Evolutionary conservation across 2,888 invertebrate species (phyloP).

Genomic region (Callosobruchus maculatus): DNA sequence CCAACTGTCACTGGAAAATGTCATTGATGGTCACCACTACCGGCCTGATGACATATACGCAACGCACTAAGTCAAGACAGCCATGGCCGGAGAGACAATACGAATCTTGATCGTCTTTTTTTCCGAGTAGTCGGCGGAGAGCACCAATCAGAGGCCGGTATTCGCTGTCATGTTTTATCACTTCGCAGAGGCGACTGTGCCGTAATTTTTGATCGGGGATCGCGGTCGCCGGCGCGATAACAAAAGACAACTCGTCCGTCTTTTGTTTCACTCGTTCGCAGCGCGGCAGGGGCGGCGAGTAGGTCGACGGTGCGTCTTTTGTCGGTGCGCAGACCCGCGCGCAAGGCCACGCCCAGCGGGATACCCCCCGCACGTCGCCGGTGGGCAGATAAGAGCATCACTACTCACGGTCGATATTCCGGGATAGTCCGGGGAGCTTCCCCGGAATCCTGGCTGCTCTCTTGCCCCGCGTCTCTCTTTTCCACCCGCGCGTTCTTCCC

Average conservation of each 20-base stretch:
- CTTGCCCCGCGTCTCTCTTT: not conserved
- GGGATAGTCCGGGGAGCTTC: conserved; percentile 37
- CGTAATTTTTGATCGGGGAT: conserved; percentile 45
- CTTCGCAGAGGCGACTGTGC: conserved; percentile 47
- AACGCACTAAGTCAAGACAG: conserved; percentile 30
- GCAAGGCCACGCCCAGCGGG: conserved; percentile 36
- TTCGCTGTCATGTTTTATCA: conserved; percentile 51
- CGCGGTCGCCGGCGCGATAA: conserved; percentile 36
- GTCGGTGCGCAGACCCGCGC: conserved; percentile 39
- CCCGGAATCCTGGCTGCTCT: conserved; percentile 32
- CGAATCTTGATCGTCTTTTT: conserved; percentile 45
- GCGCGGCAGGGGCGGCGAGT: conserved; percentile 27
- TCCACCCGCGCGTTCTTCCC: not conserved
- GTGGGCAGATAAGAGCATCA: conserved; percentile 44
- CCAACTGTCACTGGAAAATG: conserved; percentile 24
- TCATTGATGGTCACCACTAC: conserved; percentile 13
- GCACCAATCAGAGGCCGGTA: conserved; percentile 45
- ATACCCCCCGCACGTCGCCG: conserved; percentile 44
- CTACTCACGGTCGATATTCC: conserved; percentile 40
- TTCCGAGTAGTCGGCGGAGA: conserved; percentile 35
- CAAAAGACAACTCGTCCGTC: conserved; percentile 28
- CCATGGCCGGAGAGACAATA: conserved; percentile 42
- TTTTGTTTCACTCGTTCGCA: conserved; percentile 30
- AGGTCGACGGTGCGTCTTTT: conserved; percentile 36
- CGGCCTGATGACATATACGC: not conserved